Percentiles rank a stretch among this genome's conserved stretches.
phyloP scores from a whole-genome alignment of 1,140 invertebrate genomes.

The Aricia agestis region DNA sequence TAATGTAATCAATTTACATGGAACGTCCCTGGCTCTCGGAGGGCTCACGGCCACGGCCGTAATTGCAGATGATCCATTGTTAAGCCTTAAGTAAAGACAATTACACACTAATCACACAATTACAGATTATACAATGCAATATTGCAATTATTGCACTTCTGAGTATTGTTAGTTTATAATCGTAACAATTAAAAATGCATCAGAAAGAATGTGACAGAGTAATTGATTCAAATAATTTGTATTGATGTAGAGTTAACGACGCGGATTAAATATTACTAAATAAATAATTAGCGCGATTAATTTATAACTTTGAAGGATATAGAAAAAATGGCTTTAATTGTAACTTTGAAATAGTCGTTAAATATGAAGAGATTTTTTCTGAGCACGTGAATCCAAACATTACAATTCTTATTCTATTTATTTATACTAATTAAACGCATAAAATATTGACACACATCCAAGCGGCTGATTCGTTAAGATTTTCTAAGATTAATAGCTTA shows the following conservation, averaged over 20 bases:
- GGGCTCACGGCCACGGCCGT: neutral
- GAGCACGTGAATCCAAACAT: neutral
- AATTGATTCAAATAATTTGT: neutral
- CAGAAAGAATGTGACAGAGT: neutral
- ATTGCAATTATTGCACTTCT: conserved; percentile 4
- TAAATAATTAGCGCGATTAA: neutral
- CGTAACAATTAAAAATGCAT: conserved; percentile 1
- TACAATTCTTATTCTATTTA: neutral
- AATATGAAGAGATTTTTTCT: too few species aligned
- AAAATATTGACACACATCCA: neutral
- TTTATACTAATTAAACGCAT: neutral
- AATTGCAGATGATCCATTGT: neutral
- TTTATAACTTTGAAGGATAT: too few species aligned
- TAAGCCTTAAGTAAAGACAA: neutral
- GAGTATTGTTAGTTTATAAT: neutral
- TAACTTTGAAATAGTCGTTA: too few species aligned
- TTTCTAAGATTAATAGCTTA: neutral
- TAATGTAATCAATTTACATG: too few species aligned
- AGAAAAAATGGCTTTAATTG: too few species aligned
- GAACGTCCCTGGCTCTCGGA: neutral
- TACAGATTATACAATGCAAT: conserved; percentile 15
- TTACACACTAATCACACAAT: conserved; percentile 8
- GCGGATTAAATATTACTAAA: neutral
- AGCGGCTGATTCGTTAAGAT: neutral
- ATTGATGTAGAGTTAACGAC: neutral